Evolutionary conservation across 1,140 invertebrate genomes (phyloP).

Genomic region (Phthorimaea operculella): DNA sequence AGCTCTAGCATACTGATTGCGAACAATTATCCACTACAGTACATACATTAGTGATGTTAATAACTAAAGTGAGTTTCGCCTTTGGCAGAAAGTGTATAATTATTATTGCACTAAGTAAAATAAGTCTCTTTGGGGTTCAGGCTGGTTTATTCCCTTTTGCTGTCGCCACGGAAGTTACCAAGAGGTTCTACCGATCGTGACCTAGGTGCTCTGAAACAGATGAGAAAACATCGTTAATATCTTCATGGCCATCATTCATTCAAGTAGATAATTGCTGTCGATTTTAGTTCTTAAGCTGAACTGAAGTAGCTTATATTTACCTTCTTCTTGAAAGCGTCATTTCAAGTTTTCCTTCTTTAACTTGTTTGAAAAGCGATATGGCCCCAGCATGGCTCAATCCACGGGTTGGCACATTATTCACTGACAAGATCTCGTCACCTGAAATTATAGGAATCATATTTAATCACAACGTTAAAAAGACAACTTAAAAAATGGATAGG

Average conservation of each 20-base stretch:
- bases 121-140: constrained; percentile 41
- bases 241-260: background rate
- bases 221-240: constrained; percentile 12
- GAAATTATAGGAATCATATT: constrained; percentile 33
- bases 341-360: constrained; percentile 86
- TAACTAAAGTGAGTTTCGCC: constrained; percentile 30
- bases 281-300: too few relatives aligned
- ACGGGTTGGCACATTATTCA: constrained; percentile 85
- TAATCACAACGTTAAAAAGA: constrained; percentile 9
- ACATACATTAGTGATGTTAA: background rate
- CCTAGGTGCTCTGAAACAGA: constrained; percentile 64
- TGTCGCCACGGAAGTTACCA: constrained; percentile 53
- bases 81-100: constrained; percentile 51
- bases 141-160: constrained; percentile 43
- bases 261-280: background rate
- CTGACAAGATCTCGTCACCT: constrained; percentile 93
- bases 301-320: constrained; percentile 31
- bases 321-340: constrained; percentile 82
- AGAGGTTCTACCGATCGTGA: constrained; percentile 68
- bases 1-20: background rate
- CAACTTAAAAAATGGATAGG: background rate
- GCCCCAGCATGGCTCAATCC: constrained; percentile 90
- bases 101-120: constrained; percentile 53
- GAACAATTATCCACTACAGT: background rate
- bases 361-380: constrained; percentile 88